A percentile compares a stretch with the other conserved stretches of the same genome.
Evolutionary conservation across 64 coral and sea anemone species (phyloP).

Genomic region (Stichodactyla helianthus): DNA sequence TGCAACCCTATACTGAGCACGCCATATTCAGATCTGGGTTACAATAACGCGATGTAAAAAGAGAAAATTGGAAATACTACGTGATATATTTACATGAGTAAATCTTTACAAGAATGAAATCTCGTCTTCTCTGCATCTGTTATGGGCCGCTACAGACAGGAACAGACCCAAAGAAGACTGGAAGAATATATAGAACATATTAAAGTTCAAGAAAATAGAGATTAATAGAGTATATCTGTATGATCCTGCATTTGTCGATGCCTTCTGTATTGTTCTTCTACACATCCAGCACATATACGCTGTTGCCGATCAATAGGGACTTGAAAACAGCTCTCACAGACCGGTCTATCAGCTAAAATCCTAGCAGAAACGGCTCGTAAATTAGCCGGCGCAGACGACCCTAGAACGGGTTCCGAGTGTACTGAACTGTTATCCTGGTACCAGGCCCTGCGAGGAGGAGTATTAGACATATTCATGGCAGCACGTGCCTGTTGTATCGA

Average conservation of each 20-base stretch:
- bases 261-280: neutral
- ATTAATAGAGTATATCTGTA: conserved; percentile 20
- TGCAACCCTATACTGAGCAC: no score
- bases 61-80: neutral
- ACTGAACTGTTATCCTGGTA: neutral
- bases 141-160: neutral
- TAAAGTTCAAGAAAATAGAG: neutral
- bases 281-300: conserved; percentile 46
- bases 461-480: conserved; percentile 3
- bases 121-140: neutral
- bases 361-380: conserved; percentile 30
- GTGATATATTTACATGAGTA: neutral
- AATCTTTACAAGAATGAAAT: neutral
- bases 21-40: no score
- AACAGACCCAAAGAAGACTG: neutral
- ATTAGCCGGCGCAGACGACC: neutral
- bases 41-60: no score
- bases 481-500: conserved; percentile 7
- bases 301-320: conserved; percentile 39
- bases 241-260: neutral
- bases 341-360: conserved; percentile 38
- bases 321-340: conserved; percentile 32
- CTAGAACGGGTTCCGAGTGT: neutral
- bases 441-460: conserved; percentile 10
- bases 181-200: neutral